phyloP scores from a whole-genome alignment of 2,888 invertebrate species.

The Euplexia lucipara region DNA sequence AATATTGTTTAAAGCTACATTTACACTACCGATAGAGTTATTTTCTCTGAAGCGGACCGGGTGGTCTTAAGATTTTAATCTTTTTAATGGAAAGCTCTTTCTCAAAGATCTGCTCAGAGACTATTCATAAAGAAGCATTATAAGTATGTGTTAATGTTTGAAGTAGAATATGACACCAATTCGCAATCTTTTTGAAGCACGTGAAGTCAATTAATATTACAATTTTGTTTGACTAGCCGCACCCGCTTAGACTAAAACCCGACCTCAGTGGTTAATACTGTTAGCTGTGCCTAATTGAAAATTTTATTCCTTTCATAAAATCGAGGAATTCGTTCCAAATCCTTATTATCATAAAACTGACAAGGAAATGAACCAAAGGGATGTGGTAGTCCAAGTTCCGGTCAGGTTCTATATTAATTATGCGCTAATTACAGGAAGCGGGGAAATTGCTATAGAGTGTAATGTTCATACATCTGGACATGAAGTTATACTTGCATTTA shows the following conservation, averaged over 20 bases:
- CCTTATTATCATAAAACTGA: constrained; percentile 18
- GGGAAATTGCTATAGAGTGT: constrained; percentile 61
- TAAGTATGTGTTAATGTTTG: not conserved
- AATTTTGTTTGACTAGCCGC: not conserved
- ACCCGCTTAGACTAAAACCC: no score
- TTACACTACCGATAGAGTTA: constrained; percentile 31
- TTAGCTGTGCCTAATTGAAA: not conserved
- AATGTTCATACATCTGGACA: constrained; percentile 49
- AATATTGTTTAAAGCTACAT: constrained; percentile 37
- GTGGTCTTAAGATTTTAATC: constrained; percentile 43
- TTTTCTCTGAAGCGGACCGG: constrained; percentile 31
- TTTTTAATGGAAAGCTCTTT: constrained; percentile 23
- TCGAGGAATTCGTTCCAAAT: constrained; percentile 5
- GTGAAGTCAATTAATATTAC: no score
- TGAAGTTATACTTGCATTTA: constrained; percentile 38
- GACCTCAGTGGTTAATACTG: no score
- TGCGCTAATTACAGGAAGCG: constrained; percentile 69
- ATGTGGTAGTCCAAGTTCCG: constrained; percentile 62
- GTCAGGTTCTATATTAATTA: constrained; percentile 66
- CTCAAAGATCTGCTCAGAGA: not conserved
- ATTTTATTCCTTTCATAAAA: not conserved
- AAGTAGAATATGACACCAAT: not conserved
- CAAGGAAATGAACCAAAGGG: constrained; percentile 49
- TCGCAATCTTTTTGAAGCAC: not conserved
- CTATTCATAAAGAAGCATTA: not conserved